Evolutionary conservation across 2,113 vertebrate genomes (phyloP).

Genomic region (Pungitius pungitius): DNA sequence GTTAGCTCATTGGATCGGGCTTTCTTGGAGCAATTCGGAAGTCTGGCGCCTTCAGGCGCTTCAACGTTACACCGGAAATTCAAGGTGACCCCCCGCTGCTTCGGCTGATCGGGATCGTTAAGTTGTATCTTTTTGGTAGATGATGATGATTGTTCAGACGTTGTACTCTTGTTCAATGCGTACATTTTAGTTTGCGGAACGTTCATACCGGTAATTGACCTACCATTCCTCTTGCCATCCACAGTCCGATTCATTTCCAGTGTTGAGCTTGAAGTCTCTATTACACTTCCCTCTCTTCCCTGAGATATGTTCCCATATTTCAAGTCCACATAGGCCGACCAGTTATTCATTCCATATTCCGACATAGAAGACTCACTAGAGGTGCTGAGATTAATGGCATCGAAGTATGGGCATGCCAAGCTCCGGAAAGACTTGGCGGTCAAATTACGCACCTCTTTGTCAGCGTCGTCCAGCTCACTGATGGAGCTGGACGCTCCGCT

Average conservation of each 20-base stretch:
- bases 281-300: slow-evolving; percentile 55
- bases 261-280: slow-evolving; percentile 70
- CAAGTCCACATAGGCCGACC: slow-evolving; percentile 91
- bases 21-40: slow-evolving; percentile 68
- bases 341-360: slow-evolving; percentile 88
- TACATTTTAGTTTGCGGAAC: slow-evolving; percentile 77
- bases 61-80: slow-evolving; percentile 82
- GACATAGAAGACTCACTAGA: slow-evolving; percentile 91
- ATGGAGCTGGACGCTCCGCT: slow-evolving; percentile 96
- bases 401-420: slow-evolving; percentile 94
- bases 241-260: slow-evolving; percentile 70
- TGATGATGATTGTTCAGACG: slow-evolving; percentile 53
- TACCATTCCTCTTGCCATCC: slow-evolving; percentile 47
- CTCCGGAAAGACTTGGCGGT: slow-evolving; percentile 95
- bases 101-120: slow-evolving; percentile 65
- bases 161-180: slow-evolving; percentile 59
- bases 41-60: slow-evolving; percentile 62
- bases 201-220: slow-evolving; percentile 18
- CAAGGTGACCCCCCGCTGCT: slow-evolving; percentile 80
- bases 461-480: slow-evolving; percentile 96
- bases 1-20: slow-evolving; percentile 69
- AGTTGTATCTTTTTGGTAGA: slow-evolving; percentile 65
- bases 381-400: slow-evolving; percentile 88
- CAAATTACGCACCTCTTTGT: slow-evolving; percentile 96
- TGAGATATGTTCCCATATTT: slow-evolving; percentile 83